Percentiles rank a stretch among this genome's conserved stretches.
phyloP scores from a whole-genome alignment of 2,888 invertebrate genomes.

The Pasiphila rectangulata region DNA sequence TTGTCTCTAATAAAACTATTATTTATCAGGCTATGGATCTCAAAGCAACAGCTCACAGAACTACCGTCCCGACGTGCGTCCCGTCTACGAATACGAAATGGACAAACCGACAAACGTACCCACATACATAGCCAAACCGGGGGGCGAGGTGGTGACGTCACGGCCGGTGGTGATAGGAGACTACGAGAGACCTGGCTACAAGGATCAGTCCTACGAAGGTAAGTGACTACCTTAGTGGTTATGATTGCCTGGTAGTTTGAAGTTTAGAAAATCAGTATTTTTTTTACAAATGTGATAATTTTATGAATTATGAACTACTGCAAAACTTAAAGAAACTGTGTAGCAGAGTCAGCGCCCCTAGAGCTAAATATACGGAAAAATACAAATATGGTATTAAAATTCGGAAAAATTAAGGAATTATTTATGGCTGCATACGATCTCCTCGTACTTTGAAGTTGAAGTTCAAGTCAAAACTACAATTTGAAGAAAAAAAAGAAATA shows the following conservation, averaged over 20 bases:
- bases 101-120: conserved; percentile 57
- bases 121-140: conserved; percentile 55
- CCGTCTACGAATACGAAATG: conserved; percentile 66
- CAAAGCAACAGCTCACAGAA: not conserved
- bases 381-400: too few species aligned
- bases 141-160: conserved; percentile 62
- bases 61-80: conserved; percentile 48
- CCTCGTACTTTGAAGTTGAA: too few species aligned
- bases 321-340: not conserved
- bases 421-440: too few species aligned
- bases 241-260: conserved; percentile 5
- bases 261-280: not conserved
- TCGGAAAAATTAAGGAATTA: too few species aligned
- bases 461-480: too few species aligned
- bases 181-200: conserved; percentile 45
- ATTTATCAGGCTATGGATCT: conserved; percentile 26
- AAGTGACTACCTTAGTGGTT: conserved; percentile 34
- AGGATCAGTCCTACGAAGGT: conserved; percentile 59
- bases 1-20: too few species aligned
- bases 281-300: too few species aligned
- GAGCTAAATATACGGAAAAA: too few species aligned
- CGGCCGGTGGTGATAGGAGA: conserved; percentile 60
- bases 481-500: too few species aligned
- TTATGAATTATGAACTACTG: too few species aligned
- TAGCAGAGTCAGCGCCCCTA: too few species aligned